Conservation (phyloP, 2,113 vertebrate species). For the Macquaria australasica region DNA sequence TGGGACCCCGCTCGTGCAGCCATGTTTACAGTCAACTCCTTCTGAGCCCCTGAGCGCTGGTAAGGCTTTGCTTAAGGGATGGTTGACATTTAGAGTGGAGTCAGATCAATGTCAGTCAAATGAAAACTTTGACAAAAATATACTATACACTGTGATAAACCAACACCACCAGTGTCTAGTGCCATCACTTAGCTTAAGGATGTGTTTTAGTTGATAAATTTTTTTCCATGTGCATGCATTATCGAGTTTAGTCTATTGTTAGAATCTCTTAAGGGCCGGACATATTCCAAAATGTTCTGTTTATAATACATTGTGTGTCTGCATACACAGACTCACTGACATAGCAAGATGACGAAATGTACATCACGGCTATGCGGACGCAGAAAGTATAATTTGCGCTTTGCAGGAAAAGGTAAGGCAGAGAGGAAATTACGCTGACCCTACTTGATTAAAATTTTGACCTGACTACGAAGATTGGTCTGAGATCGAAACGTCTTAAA, state of each 20-base stretch:
- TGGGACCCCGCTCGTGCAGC: conserved; percentile 48
- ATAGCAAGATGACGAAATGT: neutral
- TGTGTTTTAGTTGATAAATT: too few relatives aligned
- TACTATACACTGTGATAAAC: neutral
- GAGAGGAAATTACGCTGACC: neutral
- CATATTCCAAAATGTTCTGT: neutral
- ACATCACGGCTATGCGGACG: neutral
- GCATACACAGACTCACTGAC: neutral
- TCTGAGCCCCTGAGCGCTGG: conserved; percentile 35
- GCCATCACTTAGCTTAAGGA: neutral
- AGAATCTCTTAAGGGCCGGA: neutral
- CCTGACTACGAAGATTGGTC: neutral
- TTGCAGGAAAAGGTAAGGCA: neutral
- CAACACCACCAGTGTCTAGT: neutral
- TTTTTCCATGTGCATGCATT: neutral
- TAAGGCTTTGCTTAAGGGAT: conserved; percentile 31
- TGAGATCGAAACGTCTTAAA: neutral
- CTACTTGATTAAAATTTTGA: neutral
- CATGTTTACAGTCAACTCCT: conserved; percentile 61
- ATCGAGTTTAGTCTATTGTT: neutral
- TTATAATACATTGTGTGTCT: neutral
- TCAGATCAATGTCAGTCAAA: neutral
- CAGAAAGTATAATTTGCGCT: neutral
- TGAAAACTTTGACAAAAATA: too few relatives aligned
- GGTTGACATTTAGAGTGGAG: conserved; percentile 30